A percentile compares a stretch with the other conserved stretches of the same genome.
phyloP scores from a whole-genome alignment of 2,113 vertebrate species.

The Urocynchramus pylzowi region DNA sequence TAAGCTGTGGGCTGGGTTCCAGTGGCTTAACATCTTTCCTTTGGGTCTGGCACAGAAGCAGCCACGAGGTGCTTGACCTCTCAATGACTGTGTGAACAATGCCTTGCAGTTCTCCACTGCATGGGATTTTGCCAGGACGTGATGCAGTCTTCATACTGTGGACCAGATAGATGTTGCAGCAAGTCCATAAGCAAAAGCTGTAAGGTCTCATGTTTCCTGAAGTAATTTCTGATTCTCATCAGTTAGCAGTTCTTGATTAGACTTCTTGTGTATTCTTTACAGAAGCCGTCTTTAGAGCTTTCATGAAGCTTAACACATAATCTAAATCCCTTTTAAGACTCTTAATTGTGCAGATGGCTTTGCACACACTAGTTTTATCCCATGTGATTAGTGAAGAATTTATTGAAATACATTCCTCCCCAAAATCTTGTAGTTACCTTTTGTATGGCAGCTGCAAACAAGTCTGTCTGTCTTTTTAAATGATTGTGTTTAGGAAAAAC shows the following conservation, averaged over 20 bases:
- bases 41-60: neutral
- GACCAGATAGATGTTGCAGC: neutral
- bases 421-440: neutral
- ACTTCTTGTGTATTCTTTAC: neutral
- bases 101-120: neutral
- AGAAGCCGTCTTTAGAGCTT: neutral
- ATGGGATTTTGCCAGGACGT: neutral
- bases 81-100: neutral
- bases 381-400: constrained; percentile 19
- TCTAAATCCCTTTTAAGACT: constrained; percentile 40
- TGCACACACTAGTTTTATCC: neutral
- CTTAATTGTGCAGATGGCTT: constrained; percentile 39
- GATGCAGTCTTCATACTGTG: neutral
- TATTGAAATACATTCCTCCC: neutral
- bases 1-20: neutral
- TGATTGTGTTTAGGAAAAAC: neutral
- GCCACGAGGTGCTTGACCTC: neutral
- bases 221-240: neutral
- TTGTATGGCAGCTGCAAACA: neutral
- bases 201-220: neutral
- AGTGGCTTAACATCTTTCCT: neutral
- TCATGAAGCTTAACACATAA: constrained; percentile 3
- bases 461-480: neutral
- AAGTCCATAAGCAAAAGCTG: neutral
- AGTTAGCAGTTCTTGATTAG: neutral